phyloP scores from a whole-genome alignment of 2,113 vertebrate genomes.

The Siphamia tubifer region DNA sequence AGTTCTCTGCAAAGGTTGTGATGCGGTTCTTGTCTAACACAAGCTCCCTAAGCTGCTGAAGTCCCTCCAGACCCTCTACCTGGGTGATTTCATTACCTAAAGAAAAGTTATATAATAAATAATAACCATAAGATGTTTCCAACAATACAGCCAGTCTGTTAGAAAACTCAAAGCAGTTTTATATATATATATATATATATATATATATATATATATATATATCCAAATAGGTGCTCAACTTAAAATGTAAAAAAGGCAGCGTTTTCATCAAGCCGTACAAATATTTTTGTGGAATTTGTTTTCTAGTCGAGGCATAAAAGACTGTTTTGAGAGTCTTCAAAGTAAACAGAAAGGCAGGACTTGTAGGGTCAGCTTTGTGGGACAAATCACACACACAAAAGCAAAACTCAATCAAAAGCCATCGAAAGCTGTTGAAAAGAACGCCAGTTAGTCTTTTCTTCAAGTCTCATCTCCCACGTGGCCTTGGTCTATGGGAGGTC shows the following conservation, averaged over 20 bases:
- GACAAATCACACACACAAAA: slow-evolving; percentile 50
- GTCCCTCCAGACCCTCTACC: slow-evolving; percentile 85
- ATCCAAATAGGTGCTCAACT: too few relatives aligned
- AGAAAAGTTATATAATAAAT: slow-evolving; percentile 18
- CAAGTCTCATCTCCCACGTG: slow-evolving; percentile 58
- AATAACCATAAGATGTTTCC: not conserved
- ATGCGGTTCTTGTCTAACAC: slow-evolving; percentile 85
- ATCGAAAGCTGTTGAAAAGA: slow-evolving; percentile 60
- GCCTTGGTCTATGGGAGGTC: slow-evolving; percentile 22
- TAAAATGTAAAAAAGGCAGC: not conserved
- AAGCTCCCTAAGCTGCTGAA: slow-evolving; percentile 81
- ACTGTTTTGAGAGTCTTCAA: slow-evolving; percentile 12
- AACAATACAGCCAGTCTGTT: too few relatives aligned
- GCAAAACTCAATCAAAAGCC: slow-evolving; percentile 56
- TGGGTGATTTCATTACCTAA: slow-evolving; percentile 87
- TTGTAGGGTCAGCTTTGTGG: slow-evolving; percentile 25
- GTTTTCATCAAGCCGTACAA: slow-evolving; percentile 3
- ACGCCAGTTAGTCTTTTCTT: slow-evolving; percentile 61
- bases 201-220: too few relatives aligned
- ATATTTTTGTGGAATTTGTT: not conserved
- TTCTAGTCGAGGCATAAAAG: slow-evolving; percentile 20
- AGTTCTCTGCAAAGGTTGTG: slow-evolving; percentile 79
- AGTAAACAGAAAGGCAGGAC: slow-evolving; percentile 17
- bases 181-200: too few relatives aligned
- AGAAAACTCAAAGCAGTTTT: too few relatives aligned